These are phyloP conservation scores for Papilio aristodemus DNA, from an alignment of 1,140 invertebrate species.

Conservation along the genomic window DNA sequence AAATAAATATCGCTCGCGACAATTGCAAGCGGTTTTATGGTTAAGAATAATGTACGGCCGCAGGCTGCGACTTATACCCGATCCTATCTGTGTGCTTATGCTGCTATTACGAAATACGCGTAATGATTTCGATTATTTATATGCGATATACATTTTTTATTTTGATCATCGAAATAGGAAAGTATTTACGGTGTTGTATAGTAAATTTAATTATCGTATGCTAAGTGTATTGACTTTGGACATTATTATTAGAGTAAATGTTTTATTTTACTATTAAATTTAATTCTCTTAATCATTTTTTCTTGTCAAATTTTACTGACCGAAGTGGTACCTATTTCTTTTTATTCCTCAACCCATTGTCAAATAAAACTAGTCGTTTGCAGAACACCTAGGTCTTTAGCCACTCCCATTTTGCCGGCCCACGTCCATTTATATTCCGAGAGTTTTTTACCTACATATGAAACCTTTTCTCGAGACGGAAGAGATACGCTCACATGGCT, in stretches of 20 bases:
- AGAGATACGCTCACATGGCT: neutral
- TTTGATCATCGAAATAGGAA: no score
- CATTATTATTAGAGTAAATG: no score
- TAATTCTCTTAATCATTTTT: neutral
- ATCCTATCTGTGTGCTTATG: slow-evolving; percentile 12
- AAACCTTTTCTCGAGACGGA: neutral
- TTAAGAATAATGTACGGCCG: slow-evolving; percentile 47
- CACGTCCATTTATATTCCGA: slow-evolving; percentile 1
- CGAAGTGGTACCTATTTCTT: neutral
- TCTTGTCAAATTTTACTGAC: neutral
- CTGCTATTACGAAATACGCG: slow-evolving; percentile 17
- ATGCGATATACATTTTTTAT: neutral
- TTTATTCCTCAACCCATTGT: neutral
- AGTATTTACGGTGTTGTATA: no score
- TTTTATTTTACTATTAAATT: neutral
- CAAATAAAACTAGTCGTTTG: neutral
- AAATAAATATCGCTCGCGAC: slow-evolving; percentile 65
- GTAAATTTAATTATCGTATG: no score
- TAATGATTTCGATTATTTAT: slow-evolving; percentile 24
- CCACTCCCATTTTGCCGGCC: slow-evolving; percentile 15
- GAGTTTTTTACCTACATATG: slow-evolving; percentile 3
- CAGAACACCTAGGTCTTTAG: slow-evolving; percentile 7
- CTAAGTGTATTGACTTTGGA: no score
- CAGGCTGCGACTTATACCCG: slow-evolving; percentile 19
- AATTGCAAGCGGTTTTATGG: slow-evolving; percentile 57